These are phyloP conservation scores for Ditula angustiorana DNA, from an alignment of 2,888 invertebrate species.

Conservation along the genomic window DNA sequence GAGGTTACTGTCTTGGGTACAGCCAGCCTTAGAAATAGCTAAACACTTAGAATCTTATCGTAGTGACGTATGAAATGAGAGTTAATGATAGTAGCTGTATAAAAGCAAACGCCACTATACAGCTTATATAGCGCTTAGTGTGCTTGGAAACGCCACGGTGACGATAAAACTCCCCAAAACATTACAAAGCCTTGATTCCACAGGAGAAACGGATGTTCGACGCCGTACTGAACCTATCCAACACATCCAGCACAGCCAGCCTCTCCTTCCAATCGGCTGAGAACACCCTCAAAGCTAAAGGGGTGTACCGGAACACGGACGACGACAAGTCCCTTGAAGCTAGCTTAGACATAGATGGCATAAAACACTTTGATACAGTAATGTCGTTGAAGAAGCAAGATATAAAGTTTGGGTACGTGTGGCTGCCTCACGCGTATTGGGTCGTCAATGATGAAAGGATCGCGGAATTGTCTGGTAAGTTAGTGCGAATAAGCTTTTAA, in stretches of 20 bases:
- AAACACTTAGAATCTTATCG: no score
- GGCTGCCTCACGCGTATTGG: slow-evolving; percentile 89
- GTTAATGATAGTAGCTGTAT: no score
- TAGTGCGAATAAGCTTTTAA: no score
- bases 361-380: slow-evolving; percentile 88
- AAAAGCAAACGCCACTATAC: no score
- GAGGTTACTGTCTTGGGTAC: no score
- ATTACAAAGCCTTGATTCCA: background rate
- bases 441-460: slow-evolving; percentile 90
- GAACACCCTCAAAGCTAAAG: slow-evolving; percentile 88
- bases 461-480: slow-evolving; percentile 88
- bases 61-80: no score
- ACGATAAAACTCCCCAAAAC: no score
- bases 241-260: slow-evolving; percentile 75
- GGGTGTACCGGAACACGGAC: slow-evolving; percentile 89
- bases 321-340: slow-evolving; percentile 89
- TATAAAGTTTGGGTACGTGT: slow-evolving; percentile 88
- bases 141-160: no score
- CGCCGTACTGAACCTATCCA: slow-evolving; percentile 67
- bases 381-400: slow-evolving; percentile 86
- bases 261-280: slow-evolving; percentile 88
- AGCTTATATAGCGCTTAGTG: no score
- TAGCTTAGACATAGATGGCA: slow-evolving; percentile 90
- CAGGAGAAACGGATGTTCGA: slow-evolving; percentile 82
- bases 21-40: no score